Evolutionary conservation across 2,797 vertebrate genomes (phyloP), one percentile per base, ranked within the genome.

Genomic region (Ctenopoma kingsleyae): DNA sequence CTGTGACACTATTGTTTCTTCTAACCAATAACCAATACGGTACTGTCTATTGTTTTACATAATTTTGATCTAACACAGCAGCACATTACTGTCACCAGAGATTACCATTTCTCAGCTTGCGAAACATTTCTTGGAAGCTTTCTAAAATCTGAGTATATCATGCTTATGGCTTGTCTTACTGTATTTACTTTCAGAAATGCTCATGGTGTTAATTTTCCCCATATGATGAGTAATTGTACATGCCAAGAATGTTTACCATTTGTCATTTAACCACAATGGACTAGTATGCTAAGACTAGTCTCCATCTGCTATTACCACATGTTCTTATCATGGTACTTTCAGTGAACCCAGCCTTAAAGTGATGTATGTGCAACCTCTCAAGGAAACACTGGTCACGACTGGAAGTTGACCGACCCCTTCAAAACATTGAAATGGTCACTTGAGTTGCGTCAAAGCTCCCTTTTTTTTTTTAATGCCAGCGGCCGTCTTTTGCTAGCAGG

Each of bases 361-460:
- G 36, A 53, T 66, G 20, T 46, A 62, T 52, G 36, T 12, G 38
- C 68, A 82, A 56, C 58, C 68, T 63, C 49, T 48, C 11, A 8
- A 32, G 41, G 35, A 73, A 30, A 53, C 56, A 40, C 47, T 25
- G 43, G 70, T 71, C 50, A 57, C 69, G 63, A 68, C 68, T 43
- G 52, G 52, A 79, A 78, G 72, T 61, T 70, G 57, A 83, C 35
- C 10, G 50, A 32, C 74, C 65, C 50, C 22, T 69, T 47, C 52
- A 46, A 82, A 76, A 74, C 52, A 65, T 73, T 82, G 47, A 74
- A 73, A 80, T 40, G 38, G 73, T 76, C 54, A 52, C 60, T 66
- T 71, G 48, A 43, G 43, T 76, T 86, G 67, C 73, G 75, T 90
- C 86, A 86, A 80, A 81, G 71, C n/a, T 40, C 41, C n/a, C 30